Base-by-base conservation (phyloP, 1,140 invertebrate genomes). In the Ceratina japonica region DNA sequence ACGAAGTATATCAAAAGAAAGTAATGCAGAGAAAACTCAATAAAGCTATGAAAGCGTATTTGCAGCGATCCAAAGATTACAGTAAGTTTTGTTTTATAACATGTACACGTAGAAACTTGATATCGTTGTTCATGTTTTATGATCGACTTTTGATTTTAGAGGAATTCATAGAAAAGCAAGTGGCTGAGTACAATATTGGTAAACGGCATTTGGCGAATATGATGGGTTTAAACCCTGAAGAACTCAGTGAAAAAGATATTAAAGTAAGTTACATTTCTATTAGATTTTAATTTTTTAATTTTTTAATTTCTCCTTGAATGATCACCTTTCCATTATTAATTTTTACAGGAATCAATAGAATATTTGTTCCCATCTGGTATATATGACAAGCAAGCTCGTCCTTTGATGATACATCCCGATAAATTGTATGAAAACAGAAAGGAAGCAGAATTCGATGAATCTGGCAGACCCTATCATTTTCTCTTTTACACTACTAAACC, bases 201-300 rank as follows among this genome's bases (percentile, higher is more conserved):
- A 97, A 97, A 91, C 93, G 98, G 31, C 98, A 99, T 93, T 94
- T 99, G 71, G 98, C 98, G 7, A 99, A 99, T 91, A 99, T 99
- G 94, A 99, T 99, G 98, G 98, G 98, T 3, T 95, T 96, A 91
- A 96, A 99, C 94, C 95, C 96, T 1, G 96, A 97, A 82, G 95
- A 94, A 13, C 97, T 99, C 90, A 97, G 96, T 0, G 96, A 99
- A 91, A 93, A 95, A 82, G 96, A 99, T 91, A 94, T 99, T 18
- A 94, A 99, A 93, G 97, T 97, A 94, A 93, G 90, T 91, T 64
- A 24, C 44, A 68, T 56, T 68, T 54, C 8, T 49, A 20, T 69
- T 54, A 77, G 54, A 69, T 75, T 58, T 62, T 22, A 61, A 62
- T 12, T 59, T 4, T 59, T 3, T 22, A n/a, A 59, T n/a, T 20